These are phyloP conservation scores for Ailurus styani DNA, from an alignment of 2,113 vertebrate genomes.

Conservation along the genomic window DNA sequence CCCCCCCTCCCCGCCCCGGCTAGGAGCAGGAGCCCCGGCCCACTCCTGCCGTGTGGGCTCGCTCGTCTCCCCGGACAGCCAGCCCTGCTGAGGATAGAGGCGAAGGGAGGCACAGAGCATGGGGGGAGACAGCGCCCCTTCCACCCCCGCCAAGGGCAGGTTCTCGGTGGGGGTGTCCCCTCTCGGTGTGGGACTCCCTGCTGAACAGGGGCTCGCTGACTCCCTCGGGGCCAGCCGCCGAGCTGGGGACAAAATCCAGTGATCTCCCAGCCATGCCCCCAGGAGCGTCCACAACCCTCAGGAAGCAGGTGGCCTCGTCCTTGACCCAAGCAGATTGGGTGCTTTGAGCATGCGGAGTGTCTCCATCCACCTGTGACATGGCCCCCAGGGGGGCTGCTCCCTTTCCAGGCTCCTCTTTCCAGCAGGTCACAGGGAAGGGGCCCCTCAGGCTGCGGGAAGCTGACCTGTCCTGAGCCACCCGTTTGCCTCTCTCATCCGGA, in stretches of 20 bases:
- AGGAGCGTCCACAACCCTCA: fast-evolving
- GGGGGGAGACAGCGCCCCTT: fast-evolving
- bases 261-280: fast-evolving
- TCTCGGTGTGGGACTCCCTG: neutral
- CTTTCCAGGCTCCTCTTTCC: neutral
- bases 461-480: neutral
- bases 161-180: neutral
- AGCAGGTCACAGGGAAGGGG: fast-evolving
- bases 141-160: fast-evolving
- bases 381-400: fast-evolving
- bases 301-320: neutral
- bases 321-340: fast-evolving
- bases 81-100: neutral
- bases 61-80: too few relatives aligned
- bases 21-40: fast-evolving
- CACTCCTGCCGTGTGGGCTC: fast-evolving
- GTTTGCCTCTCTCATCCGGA: neutral
- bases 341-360: fast-evolving
- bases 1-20: fast-evolving
- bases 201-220: neutral
- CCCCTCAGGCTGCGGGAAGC: fast-evolving
- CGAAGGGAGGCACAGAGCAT: fast-evolving
- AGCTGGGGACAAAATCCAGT: neutral
- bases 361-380: fast-evolving
- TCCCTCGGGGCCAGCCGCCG: neutral